Conservation (phyloP, 2,113 vertebrate genomes). For the Zingel zingel region DNA sequence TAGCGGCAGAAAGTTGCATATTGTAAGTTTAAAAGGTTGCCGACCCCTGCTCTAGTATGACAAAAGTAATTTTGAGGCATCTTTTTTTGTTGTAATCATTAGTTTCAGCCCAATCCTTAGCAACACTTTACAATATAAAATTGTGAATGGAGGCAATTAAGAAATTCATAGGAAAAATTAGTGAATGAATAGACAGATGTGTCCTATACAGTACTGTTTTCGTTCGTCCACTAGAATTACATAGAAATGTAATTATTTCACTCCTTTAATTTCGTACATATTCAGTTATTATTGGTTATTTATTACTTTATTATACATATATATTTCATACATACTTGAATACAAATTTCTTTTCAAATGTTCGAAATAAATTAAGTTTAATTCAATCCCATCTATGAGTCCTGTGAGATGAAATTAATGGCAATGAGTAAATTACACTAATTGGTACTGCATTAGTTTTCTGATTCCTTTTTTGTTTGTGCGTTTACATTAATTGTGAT, state of each 20-base stretch:
- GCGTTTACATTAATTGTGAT: neutral
- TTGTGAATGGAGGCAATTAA: neutral
- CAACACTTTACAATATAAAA: neutral
- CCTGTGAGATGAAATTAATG: neutral
- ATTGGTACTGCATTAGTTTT: neutral
- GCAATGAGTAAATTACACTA: neutral
- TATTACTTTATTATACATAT: no score
- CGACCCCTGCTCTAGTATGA: neutral
- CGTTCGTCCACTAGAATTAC: neutral
- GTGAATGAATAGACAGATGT: neutral
- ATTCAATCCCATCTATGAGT: no score
- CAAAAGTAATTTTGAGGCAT: neutral
- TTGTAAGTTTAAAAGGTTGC: no score
- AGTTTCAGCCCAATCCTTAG: neutral
- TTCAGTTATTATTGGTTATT: no score
- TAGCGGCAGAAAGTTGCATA: no score
- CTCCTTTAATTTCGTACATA: no score
- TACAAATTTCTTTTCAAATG: no score
- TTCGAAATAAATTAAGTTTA: no score
- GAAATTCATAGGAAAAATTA: neutral
- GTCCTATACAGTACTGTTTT: conserved; percentile 7
- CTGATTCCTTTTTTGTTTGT: neutral
- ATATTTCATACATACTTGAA: no score
- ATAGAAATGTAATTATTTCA: no score
- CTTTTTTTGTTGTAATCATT: neutral